Conservation (phyloP, 2,797 vertebrate genomes). For the Eospalax fontanierii region DNA sequence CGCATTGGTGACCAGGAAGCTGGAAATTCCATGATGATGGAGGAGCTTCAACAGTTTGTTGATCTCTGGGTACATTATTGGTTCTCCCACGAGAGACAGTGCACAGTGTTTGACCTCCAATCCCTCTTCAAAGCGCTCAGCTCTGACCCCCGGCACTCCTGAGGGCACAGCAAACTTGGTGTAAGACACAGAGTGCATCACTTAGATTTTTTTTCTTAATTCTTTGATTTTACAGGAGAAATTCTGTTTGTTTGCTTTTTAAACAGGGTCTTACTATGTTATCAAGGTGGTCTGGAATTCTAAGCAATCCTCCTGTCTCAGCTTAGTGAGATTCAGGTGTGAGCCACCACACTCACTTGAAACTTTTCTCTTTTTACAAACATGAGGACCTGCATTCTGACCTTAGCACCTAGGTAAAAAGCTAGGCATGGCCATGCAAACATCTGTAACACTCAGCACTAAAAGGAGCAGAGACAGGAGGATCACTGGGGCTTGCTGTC, state of each 20-base stretch:
- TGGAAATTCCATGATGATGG: conserved; percentile 94
- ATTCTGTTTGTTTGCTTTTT: background rate
- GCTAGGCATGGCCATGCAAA: background rate
- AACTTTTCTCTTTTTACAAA: background rate
- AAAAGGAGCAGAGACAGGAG: background rate
- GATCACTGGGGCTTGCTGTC: background rate
- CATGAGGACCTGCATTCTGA: background rate
- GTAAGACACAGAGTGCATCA: rapidly evolving
- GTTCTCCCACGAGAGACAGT: conserved; percentile 96
- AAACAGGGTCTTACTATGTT: background rate
- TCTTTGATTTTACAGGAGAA: background rate
- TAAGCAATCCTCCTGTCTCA: background rate
- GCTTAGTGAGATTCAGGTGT: background rate
- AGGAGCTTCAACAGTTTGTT: conserved; percentile 94
- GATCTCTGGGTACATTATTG: conserved; percentile 98
- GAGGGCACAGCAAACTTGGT: background rate
- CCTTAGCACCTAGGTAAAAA: too few species aligned
- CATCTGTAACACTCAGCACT: background rate
- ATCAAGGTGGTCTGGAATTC: too few species aligned
- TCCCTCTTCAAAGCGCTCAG: conserved; percentile 93
- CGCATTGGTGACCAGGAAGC: conserved; percentile 97
- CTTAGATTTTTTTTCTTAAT: background rate
- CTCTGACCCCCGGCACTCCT: conserved; percentile 95
- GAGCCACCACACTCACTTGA: background rate
- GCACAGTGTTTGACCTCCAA: conserved; percentile 95